Evolutionary conservation across 2,888 invertebrate species (phyloP).

Genomic region (Branchellion lobata): DNA sequence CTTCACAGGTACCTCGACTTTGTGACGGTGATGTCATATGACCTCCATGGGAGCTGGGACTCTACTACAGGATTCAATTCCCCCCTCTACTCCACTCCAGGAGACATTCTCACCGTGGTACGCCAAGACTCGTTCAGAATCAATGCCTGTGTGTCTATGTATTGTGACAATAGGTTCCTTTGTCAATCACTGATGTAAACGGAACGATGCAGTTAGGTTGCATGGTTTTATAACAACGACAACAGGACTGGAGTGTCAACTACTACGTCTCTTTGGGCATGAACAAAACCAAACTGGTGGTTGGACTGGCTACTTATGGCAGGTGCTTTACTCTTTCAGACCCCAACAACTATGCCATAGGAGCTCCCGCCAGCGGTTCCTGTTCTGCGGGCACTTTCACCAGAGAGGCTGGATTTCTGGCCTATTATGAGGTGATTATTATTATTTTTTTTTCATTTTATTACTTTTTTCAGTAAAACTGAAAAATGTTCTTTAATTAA

Average conservation of each 20-base stretch:
- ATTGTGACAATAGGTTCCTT: background rate
- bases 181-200: background rate
- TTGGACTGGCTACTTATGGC: slow-evolving; percentile 57
- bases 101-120: slow-evolving; percentile 15
- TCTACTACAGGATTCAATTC: slow-evolving; percentile 17
- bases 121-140: background rate
- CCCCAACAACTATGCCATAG: slow-evolving; percentile 51
- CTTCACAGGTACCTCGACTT: slow-evolving; percentile 17
- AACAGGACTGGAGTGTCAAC: slow-evolving; percentile 51
- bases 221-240: background rate
- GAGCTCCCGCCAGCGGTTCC: slow-evolving; percentile 54
- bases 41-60: slow-evolving; percentile 37
- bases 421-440: slow-evolving; percentile 58
- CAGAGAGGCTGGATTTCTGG: slow-evolving; percentile 55
- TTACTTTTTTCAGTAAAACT: too few relatives aligned
- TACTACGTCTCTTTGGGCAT: slow-evolving; percentile 56
- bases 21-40: slow-evolving; percentile 33
- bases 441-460: background rate
- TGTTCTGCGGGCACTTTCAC: slow-evolving; percentile 55
- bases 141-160: background rate
- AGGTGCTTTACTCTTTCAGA: slow-evolving; percentile 54
- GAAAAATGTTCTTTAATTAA: too few relatives aligned
- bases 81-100: slow-evolving; percentile 32
- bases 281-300: slow-evolving; percentile 54
- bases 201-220: background rate